These are phyloP conservation scores for Tipula helvola DNA, from an alignment of 2,888 invertebrate species.

Conservation along the genomic window DNA sequence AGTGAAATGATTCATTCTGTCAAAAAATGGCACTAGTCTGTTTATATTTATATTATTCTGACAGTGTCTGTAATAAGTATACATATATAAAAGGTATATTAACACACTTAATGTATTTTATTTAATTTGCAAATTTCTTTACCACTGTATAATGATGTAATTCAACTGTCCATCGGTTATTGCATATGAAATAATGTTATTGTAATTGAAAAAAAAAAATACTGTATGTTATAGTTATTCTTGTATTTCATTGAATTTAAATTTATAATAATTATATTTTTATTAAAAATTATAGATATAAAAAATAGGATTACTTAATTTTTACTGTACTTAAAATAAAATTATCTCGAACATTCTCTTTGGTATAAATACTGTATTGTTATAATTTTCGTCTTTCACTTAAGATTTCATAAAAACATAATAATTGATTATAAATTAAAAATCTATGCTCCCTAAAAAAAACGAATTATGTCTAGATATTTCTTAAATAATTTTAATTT, in stretches of 20 bases:
- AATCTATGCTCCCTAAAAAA: not conserved
- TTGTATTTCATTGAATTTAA: not conserved
- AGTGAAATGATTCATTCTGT: too few species aligned
- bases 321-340: not conserved
- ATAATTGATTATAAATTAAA: not conserved
- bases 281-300: not conserved
- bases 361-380: not conserved
- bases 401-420: not conserved
- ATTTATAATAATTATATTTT: not conserved
- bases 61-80: too few species aligned
- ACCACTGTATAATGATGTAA: not conserved
- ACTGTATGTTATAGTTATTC: not conserved
- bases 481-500: not conserved
- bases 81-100: too few species aligned
- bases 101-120: too few species aligned
- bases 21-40: too few species aligned
- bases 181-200: not conserved
- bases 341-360: not conserved
- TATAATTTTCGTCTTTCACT: slow-evolving; percentile 4
- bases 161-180: not conserved
- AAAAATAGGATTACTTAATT: not conserved
- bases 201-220: not conserved
- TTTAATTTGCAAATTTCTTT: not conserved
- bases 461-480: not conserved
- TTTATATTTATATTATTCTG: too few species aligned